These are phyloP conservation scores for Eriosoma lanigerum DNA, from an alignment of 1,140 invertebrate species.

Conservation along the genomic window DNA sequence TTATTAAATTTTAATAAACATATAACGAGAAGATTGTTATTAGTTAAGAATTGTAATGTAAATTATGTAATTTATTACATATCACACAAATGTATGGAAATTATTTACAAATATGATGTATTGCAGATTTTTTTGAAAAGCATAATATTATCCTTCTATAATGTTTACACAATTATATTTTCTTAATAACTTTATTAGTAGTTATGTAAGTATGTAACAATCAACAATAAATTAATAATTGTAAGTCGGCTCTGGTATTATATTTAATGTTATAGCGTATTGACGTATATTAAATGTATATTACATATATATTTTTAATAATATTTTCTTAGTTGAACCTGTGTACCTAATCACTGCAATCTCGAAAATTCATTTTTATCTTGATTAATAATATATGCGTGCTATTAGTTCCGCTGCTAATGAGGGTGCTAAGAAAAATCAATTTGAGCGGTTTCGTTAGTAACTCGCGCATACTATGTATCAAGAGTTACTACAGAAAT, in stretches of 20 bases:
- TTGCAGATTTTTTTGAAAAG: too few relatives aligned
- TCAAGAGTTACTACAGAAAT: background rate
- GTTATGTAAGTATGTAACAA: slow-evolving; percentile 4
- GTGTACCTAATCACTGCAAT: background rate
- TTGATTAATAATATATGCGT: slow-evolving; percentile 5
- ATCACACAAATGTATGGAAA: too few relatives aligned
- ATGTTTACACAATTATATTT: background rate
- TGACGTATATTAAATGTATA: too few relatives aligned
- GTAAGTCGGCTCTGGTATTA: background rate
- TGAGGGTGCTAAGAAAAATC: background rate
- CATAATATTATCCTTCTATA: background rate
- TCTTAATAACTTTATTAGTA: slow-evolving; percentile 9
- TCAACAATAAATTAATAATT: background rate
- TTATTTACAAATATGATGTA: too few relatives aligned
- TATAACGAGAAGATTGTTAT: too few relatives aligned
- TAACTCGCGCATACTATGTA: background rate
- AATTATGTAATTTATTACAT: too few relatives aligned
- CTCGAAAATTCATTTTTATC: slow-evolving; percentile 27
- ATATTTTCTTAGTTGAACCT: background rate
- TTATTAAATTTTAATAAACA: too few relatives aligned
- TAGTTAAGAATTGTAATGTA: too few relatives aligned
- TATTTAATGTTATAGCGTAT: too few relatives aligned
- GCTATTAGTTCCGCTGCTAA: background rate
- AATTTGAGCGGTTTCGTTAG: slow-evolving; percentile 15
- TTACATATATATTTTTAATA: slow-evolving; percentile 1